Base-by-base conservation (phyloP, 2,113 vertebrate species). In the Montifringilla adamsi region DNA sequence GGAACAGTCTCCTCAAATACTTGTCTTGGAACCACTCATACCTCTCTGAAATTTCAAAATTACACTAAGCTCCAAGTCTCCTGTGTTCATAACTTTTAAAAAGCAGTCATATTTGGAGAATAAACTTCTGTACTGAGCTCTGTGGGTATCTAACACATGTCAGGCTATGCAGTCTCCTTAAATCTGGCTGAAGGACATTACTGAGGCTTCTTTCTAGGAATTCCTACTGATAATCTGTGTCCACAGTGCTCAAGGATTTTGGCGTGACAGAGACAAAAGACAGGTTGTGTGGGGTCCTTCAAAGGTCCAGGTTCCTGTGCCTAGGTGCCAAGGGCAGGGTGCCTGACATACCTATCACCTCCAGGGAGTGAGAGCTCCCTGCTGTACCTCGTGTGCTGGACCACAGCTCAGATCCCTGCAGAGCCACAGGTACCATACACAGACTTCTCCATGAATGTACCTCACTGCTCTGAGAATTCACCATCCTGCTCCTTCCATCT, bases 291-390 rank as follows among this genome's bases (percentile, higher is more conserved):
- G 15, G 27, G 46, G 41, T 31, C 21, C 21, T 14, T 64, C 9
- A 28, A 15, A 87, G 33, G 70, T 23, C 41, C 60, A 53, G 46
- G 28, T 31, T 75, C 28, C 62, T 46, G 24, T 43, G 24, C 11
- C 55, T 20, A 4, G 44, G 44, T 39, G 68, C 37, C 46, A 30
- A 43, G 33, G 30, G 44, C 10, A 66, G 41, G 58, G 19, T 5
- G 5, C 1, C 1, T 68, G 39, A 7, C 14, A 0, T 1, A 28
- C 28, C 19, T 3, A 20, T 31, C 19, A 19, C 12, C 30, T 0
- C 3, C 21, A 10, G 66, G 15, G 8, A 72, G 39, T 31, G 80
- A 43, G 2, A 39, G 12, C 39, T 56, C 13, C 37, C 23, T 60
- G 44, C n/a, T 28, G 8, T 1, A 15, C 12, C 33, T 55, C 10